Evolutionary conservation across 2,113 vertebrate species (phyloP).

Genomic region (Poeciliopsis turrubarensis): DNA sequence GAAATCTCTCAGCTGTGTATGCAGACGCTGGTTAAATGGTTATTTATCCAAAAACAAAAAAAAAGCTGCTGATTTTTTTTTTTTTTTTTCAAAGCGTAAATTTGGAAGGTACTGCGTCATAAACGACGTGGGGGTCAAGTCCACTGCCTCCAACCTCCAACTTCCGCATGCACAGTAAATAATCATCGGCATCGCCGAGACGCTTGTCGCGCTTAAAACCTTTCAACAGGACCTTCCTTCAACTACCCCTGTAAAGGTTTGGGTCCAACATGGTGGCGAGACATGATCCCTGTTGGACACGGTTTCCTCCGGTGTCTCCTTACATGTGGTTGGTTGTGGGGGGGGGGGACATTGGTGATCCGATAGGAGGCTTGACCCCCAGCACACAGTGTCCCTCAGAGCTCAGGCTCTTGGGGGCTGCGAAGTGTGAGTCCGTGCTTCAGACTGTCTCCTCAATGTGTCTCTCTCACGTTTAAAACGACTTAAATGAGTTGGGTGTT

Average conservation of each 20-base stretch:
- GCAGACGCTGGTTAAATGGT: neutral
- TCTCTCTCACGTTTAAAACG: neutral
- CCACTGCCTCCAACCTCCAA: neutral
- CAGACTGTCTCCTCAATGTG: neutral
- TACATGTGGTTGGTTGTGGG: conserved; percentile 27
- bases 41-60: neutral
- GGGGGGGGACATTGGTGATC: conserved; percentile 14
- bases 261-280: conserved; percentile 7
- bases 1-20: no score
- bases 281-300: conserved; percentile 45
- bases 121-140: neutral
- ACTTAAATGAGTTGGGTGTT: no score
- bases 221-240: neutral
- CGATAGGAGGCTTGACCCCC: conserved; percentile 21
- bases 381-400: conserved; percentile 3
- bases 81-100: neutral
- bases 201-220: neutral
- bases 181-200: neutral
- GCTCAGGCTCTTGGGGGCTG: neutral
- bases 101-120: no score
- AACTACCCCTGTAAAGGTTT: conserved; percentile 9
- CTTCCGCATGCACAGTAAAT: neutral
- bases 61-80: neutral
- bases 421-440: neutral
- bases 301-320: conserved; percentile 58